phyloP scores from a whole-genome alignment of 2,797 vertebrate genomes.

The Siniperca obscura region DNA sequence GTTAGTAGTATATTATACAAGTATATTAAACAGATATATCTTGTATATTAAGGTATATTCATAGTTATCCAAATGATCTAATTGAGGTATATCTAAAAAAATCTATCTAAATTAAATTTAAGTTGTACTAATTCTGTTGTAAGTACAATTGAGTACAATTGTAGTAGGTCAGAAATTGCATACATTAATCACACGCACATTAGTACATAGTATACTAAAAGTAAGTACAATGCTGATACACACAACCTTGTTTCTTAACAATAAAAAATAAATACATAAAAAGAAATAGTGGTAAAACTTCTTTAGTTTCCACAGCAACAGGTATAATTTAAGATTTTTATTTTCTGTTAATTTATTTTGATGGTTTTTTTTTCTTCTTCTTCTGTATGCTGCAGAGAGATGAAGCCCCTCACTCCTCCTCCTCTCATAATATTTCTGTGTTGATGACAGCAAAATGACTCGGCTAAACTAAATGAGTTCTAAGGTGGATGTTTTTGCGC shows the following conservation, averaged over 20 bases:
- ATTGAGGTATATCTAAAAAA: background rate
- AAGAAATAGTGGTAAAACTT: background rate
- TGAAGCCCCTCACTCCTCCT: no score
- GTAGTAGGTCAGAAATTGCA: background rate
- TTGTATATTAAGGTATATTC: background rate
- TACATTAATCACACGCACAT: background rate
- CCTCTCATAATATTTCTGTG: no score
- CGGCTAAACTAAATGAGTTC: background rate
- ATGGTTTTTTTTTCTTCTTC: background rate
- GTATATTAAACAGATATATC: background rate
- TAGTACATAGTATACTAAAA: background rate
- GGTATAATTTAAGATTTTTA: background rate
- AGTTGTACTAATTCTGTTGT: background rate
- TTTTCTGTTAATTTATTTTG: background rate
- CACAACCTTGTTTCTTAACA: background rate
- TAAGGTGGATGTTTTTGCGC: conserved; percentile 5
- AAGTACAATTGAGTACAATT: background rate
- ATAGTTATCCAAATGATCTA: background rate
- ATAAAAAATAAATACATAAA: background rate
- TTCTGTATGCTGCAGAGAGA: no score
- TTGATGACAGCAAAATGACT: no score
- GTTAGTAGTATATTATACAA: background rate
- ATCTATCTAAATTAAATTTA: background rate
- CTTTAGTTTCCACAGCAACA: background rate
- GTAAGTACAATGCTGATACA: background rate